Percentiles rank a stretch among this genome's conserved stretches.
Evolutionary conservation across 2,797 vertebrate species (phyloP).

Genomic region (Pristis pectinata): DNA sequence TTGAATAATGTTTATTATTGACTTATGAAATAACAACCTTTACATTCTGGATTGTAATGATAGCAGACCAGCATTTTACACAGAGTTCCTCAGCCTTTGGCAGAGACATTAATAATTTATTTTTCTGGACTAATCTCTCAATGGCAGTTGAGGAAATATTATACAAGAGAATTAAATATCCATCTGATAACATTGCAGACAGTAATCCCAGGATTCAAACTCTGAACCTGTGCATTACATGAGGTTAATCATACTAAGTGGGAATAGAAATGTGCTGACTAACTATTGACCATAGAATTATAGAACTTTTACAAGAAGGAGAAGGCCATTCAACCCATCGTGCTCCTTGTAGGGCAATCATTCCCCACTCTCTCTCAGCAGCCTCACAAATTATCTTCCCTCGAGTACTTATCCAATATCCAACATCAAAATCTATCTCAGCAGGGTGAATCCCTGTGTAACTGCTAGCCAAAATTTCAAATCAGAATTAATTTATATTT

Average conservation of each 20-base stretch:
- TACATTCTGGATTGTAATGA: too few species aligned
- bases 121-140: neutral
- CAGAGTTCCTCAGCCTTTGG: neutral
- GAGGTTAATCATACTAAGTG: neutral
- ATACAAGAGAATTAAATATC: neutral
- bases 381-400: too few species aligned
- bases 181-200: neutral
- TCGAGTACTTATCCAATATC: too few species aligned
- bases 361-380: too few species aligned
- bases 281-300: neutral
- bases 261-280: neutral
- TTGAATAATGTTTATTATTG: too few species aligned
- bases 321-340: too few species aligned
- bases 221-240: neutral
- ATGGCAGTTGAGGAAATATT: neutral
- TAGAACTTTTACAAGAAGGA: too few species aligned
- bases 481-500: neutral
- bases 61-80: neutral
- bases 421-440: neutral
- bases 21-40: too few species aligned
- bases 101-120: neutral
- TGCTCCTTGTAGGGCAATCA: too few species aligned
- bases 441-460: neutral
- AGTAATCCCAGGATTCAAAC: neutral
- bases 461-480: neutral